Percentiles rank a stretch among this genome's conserved stretches.
Evolutionary conservation across 1,140 invertebrate genomes (phyloP).

Genomic region (Bombus waltoni): DNA sequence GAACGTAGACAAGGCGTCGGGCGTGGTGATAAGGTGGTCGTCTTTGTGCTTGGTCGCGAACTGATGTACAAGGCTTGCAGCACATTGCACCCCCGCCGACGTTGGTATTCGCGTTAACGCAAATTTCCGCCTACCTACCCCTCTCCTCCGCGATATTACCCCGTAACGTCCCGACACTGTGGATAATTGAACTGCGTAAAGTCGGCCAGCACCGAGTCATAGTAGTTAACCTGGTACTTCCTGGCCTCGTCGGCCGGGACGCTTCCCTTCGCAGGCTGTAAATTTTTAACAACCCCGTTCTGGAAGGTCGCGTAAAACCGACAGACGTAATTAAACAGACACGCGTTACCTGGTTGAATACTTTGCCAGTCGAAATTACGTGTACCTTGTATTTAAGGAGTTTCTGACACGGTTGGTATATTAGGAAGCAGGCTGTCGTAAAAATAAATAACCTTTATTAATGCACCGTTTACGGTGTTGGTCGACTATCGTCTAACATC

Average conservation of each 20-base stretch:
- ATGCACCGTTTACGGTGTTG: too few species aligned
- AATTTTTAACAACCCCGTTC: conserved; percentile 34
- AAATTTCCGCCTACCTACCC: conserved; percentile 40
- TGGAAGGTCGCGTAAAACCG: conserved; percentile 4
- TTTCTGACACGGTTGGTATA: background rate
- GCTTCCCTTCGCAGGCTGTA: background rate
- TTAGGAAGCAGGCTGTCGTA: background rate
- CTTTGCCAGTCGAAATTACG: background rate
- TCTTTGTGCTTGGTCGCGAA: conserved; percentile 11
- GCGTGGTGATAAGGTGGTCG: background rate
- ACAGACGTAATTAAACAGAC: background rate
- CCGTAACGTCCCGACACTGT: conserved; percentile 19
- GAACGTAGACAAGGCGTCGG: background rate
- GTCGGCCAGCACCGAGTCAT: conserved; percentile 46
- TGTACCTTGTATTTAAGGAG: background rate
- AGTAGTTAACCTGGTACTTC: conserved; percentile 55
- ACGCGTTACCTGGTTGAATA: background rate
- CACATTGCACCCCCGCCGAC: background rate
- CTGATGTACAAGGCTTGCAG: conserved; percentile 8
- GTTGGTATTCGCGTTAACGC: conserved; percentile 52
- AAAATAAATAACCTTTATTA: background rate
- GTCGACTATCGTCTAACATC: too few species aligned
- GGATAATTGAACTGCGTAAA: conserved; percentile 63
- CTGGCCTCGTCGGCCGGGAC: conserved; percentile 42
- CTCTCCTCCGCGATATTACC: conserved; percentile 48